Evolutionary conservation across 2,797 vertebrate species (phyloP), one percentile per base, ranked within the genome.

Genomic region (Siniperca undulata): DNA sequence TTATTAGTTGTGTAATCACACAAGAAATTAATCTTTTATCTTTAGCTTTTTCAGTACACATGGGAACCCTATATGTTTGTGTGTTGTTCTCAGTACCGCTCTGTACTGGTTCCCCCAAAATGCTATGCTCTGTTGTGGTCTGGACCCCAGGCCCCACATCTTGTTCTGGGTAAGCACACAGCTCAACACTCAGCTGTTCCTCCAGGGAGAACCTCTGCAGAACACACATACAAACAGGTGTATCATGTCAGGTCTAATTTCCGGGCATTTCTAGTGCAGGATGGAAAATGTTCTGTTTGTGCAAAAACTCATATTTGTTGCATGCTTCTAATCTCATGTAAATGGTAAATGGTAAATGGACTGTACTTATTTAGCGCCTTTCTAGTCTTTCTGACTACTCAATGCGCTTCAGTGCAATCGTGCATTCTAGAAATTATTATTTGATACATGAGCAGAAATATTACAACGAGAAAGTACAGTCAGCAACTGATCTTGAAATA

Each of bases 121-220:
- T 58, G 64, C 22, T 38, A 8, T 59, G 6, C 24, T 85, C 48
- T 19, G 16, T 65, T 42, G 71, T 42, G 8, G 59, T 70, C 75
- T 80, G 68, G 56, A 62, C 66, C 34, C 77, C 12, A 27, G 36
- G 36, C n/a, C 30, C 60, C 14, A 58, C 38, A 34, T 64, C 70
- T 53, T 56, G 70, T 44, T 52, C 79, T n/a, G 53, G 20, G 24
- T 56, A 24, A 30, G 56, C 42, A 82, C 48, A 61, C n/a, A n/a
- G 27, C 40, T 67, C 77, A 62, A 48, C 72, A 24, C 58, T 77
- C 58, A 30, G 36, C 64, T 70, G 64, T 34, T 77, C 60, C 52
- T 67, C 55, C 52, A 55, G 42, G 46, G 75, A 75, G 34, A 82
- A 36, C 50, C 77, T 87, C 91, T 93, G 60, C 19, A 56, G 42